phyloP scores from a whole-genome alignment of 2,113 vertebrate species.

The Plestiodon gilberti region DNA sequence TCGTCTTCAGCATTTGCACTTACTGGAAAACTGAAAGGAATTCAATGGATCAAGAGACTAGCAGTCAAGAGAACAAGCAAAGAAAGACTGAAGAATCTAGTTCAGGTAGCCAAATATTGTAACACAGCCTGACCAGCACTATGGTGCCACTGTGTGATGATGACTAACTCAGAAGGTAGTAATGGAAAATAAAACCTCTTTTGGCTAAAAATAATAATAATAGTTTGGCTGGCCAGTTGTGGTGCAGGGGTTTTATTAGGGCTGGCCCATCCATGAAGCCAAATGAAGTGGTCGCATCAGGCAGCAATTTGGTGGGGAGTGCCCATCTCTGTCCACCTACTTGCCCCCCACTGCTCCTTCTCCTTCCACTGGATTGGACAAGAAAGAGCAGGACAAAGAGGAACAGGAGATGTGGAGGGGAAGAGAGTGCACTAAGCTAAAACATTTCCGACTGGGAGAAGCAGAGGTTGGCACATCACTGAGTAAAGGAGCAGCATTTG shows the following conservation, averaged over 20 bases:
- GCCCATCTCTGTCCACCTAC: too few relatives aligned
- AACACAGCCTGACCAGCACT: background rate
- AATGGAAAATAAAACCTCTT: background rate
- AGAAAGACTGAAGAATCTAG: background rate
- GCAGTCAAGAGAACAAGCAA: background rate
- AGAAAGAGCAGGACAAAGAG: too few relatives aligned
- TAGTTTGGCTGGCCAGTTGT: background rate
- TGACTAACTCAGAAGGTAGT: background rate
- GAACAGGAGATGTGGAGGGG: too few relatives aligned
- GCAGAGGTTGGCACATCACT: too few relatives aligned
- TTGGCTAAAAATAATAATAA: background rate
- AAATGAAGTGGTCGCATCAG: too few relatives aligned
- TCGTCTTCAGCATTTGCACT: background rate
- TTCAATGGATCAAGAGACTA: background rate
- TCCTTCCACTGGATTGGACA: too few relatives aligned
- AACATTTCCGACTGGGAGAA: too few relatives aligned
- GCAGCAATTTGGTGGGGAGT: too few relatives aligned
- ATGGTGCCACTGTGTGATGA: background rate
- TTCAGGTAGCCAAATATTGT: background rate
- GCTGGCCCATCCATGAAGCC: too few relatives aligned
- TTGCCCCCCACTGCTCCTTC: too few relatives aligned
- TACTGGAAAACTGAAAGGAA: background rate
- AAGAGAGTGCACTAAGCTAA: too few relatives aligned
- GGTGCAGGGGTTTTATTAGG: background rate
- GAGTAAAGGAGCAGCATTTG: too few relatives aligned